These are phyloP conservation scores for Bombycilla garrulus DNA, from an alignment of 2,113 vertebrate genomes.

Conservation along the genomic window DNA sequence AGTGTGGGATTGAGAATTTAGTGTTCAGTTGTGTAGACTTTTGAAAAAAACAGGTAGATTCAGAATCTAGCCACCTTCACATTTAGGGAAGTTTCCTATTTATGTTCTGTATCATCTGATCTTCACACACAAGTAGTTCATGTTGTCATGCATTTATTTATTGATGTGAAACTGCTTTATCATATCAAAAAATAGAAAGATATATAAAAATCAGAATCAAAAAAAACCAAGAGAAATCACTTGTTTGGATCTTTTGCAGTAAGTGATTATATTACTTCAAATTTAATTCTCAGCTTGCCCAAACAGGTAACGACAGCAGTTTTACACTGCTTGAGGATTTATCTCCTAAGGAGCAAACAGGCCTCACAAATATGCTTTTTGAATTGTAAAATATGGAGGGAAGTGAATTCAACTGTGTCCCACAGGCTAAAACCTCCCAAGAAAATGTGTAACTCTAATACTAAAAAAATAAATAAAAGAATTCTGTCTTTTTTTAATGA, in stretches of 20 bases:
- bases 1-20: not conserved
- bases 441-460: not conserved
- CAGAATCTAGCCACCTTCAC: not conserved
- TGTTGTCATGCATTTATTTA: not conserved
- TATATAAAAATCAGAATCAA: not conserved
- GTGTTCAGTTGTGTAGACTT: not conserved
- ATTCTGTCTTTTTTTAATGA: not conserved
- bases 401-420: not conserved
- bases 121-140: not conserved
- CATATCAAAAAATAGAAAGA: not conserved
- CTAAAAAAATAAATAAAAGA: not conserved
- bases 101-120: not conserved
- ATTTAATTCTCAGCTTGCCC: not conserved
- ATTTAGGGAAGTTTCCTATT: not conserved
- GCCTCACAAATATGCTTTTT: not conserved
- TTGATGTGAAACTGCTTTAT: not conserved
- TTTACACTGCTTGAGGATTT: not conserved
- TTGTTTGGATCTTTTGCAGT: not conserved
- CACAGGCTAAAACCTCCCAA: not conserved
- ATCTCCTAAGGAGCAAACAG: not conserved
- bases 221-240: not conserved
- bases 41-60: not conserved
- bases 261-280: not conserved
- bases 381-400: not conserved
- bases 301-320: not conserved